phyloP scores from a whole-genome alignment of 2,113 vertebrate genomes.

The Nycticorax nycticorax region DNA sequence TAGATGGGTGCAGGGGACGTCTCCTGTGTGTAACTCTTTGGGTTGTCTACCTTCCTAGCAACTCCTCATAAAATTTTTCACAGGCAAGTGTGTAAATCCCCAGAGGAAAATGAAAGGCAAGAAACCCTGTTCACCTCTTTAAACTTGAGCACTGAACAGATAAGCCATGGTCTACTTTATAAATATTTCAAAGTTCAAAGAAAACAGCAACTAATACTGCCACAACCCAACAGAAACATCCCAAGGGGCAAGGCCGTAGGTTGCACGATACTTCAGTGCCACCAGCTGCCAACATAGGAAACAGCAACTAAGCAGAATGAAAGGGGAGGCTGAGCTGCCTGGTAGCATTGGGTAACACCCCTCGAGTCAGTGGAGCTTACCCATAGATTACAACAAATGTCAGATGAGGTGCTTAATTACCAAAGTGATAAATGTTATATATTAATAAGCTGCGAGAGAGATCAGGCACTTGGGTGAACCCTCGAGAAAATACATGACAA shows the following conservation, averaged over 20 bases:
- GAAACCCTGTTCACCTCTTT: neutral
- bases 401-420: neutral
- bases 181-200: neutral
- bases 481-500: neutral
- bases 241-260: neutral
- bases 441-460: neutral
- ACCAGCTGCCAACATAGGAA: neutral
- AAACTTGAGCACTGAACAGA: neutral
- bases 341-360: fast-evolving
- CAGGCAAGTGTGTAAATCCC: neutral
- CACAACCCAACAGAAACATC: neutral
- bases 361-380: neutral
- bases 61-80: neutral
- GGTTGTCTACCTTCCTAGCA: neutral
- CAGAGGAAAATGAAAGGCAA: neutral
- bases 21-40: neutral
- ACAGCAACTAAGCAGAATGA: neutral
- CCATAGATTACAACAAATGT: fast-evolving
- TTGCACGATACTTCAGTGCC: neutral
- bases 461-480: neutral
- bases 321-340: neutral
- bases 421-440: neutral
- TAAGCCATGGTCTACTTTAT: neutral
- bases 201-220: neutral
- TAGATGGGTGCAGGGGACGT: neutral